phyloP scores from a whole-genome alignment of 2,113 vertebrate species.

The Promerops cafer region DNA sequence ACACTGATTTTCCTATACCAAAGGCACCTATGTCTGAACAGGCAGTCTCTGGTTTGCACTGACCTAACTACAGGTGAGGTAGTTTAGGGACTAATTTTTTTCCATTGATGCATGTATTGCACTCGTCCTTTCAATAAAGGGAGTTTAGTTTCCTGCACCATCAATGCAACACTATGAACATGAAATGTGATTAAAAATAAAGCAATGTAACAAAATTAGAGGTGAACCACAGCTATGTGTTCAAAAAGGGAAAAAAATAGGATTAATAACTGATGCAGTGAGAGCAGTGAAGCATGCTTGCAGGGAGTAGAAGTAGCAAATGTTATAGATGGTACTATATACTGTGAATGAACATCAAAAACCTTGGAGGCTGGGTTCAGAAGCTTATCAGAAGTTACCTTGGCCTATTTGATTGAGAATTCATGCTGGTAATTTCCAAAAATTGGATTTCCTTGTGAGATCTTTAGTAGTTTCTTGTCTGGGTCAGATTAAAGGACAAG shows the following conservation, averaged over 20 bases:
- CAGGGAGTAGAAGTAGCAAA: constrained; percentile 22
- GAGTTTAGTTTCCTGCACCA: not conserved
- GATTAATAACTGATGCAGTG: constrained; percentile 22
- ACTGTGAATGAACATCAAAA: constrained; percentile 23
- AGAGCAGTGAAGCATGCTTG: constrained; percentile 22
- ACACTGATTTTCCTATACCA: not conserved
- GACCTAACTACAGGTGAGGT: not conserved
- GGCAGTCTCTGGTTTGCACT: not conserved
- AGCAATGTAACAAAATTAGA: not conserved
- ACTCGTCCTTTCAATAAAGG: not conserved
- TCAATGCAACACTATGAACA: not conserved
- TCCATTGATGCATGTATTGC: not conserved
- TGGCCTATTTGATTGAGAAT: constrained; percentile 43
- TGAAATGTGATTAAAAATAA: constrained; percentile 35
- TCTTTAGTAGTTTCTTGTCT: constrained; percentile 21
- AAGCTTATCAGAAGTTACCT: constrained; percentile 52
- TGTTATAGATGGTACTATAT: constrained; percentile 16
- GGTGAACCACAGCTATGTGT: not conserved
- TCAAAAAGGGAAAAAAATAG: constrained; percentile 19
- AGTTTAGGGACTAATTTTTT: not conserved
- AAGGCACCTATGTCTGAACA: not conserved
- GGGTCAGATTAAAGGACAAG: constrained; percentile 48
- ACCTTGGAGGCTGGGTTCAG: constrained; percentile 17
- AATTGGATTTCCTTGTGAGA: constrained; percentile 47
- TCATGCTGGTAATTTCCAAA: constrained; percentile 58